Percentiles rank a stretch among this genome's conserved stretches.
phyloP scores from a whole-genome alignment of 2,797 vertebrate species.

The Anguilla pacifica region DNA sequence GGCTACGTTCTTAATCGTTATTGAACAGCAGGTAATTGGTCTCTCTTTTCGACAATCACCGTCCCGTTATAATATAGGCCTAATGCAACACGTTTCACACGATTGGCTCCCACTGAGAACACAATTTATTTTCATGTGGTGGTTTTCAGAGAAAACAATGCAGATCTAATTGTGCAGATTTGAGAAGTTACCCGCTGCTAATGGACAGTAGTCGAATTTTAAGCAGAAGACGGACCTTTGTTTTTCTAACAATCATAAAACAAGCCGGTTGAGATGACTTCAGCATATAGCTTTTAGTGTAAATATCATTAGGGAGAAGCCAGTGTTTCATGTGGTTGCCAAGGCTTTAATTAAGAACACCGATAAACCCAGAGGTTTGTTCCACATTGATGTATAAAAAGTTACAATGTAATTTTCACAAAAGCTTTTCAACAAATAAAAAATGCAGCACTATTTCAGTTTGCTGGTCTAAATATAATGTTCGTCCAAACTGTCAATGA shows the following conservation, averaged over 20 bases:
- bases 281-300: slow-evolving; percentile 64
- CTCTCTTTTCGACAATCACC: slow-evolving; percentile 83
- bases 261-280: slow-evolving; percentile 47
- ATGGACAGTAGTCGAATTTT: slow-evolving; percentile 77
- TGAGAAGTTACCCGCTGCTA: slow-evolving; percentile 80
- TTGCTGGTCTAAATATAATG: not conserved
- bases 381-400: not conserved
- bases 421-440: not conserved
- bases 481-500: not conserved
- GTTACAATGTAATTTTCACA: not conserved
- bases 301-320: slow-evolving; percentile 67
- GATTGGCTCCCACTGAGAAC: slow-evolving; percentile 81
- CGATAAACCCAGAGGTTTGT: slow-evolving; percentile 20
- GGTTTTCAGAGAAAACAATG: slow-evolving; percentile 81
- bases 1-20: slow-evolving; percentile 84
- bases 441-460: not conserved
- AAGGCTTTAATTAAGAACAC: slow-evolving; percentile 53
- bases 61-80: slow-evolving; percentile 92
- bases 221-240: slow-evolving; percentile 63
- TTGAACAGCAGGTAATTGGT: slow-evolving; percentile 88
- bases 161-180: slow-evolving; percentile 79
- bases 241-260: slow-evolving; percentile 55
- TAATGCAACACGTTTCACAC: slow-evolving; percentile 90
- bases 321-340: slow-evolving; percentile 51
- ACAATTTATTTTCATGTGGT: slow-evolving; percentile 78